Evolutionary conservation across 2,888 invertebrate genomes (phyloP).

Genomic region (Tuberolachnus salignus): DNA sequence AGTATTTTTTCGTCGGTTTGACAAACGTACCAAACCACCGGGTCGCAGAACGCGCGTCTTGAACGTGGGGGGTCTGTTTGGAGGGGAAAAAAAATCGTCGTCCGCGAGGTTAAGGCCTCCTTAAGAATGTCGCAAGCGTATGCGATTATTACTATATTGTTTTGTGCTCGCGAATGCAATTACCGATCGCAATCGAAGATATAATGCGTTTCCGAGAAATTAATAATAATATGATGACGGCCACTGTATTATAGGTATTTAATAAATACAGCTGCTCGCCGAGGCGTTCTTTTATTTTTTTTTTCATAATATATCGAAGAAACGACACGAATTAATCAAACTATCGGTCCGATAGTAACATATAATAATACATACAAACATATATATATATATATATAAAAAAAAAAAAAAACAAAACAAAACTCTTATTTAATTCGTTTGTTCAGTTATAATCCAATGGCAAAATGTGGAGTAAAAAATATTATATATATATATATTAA

Average conservation of each 20-base stretch:
- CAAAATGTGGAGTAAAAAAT: neutral
- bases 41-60: neutral
- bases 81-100: conserved; percentile 10
- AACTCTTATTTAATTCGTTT: neutral
- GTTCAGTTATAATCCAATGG: too few relatives aligned
- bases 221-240: neutral
- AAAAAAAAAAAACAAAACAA: neutral
- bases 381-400: neutral
- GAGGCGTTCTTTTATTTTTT: neutral
- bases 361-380: neutral
- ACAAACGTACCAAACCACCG: too few relatives aligned
- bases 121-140: conserved; percentile 5
- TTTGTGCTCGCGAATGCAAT: conserved; percentile 23
- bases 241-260: neutral
- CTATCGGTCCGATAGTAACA: neutral
- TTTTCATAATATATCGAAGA: neutral
- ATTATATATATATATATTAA: neutral
- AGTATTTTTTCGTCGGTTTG: too few relatives aligned
- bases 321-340: conserved; percentile 13
- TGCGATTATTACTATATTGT: neutral
- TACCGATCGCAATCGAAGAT: conserved; percentile 32
- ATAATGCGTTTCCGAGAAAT: conserved; percentile 33
- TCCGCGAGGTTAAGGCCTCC: conserved; percentile 43
- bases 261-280: neutral
- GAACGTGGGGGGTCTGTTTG: conserved; percentile 20